Percentiles rank a stretch among this genome's conserved stretches.
These are phyloP conservation scores for Arvicanthis niloticus DNA, from an alignment of 2,113 vertebrate genomes.

Conservation along the genomic window DNA sequence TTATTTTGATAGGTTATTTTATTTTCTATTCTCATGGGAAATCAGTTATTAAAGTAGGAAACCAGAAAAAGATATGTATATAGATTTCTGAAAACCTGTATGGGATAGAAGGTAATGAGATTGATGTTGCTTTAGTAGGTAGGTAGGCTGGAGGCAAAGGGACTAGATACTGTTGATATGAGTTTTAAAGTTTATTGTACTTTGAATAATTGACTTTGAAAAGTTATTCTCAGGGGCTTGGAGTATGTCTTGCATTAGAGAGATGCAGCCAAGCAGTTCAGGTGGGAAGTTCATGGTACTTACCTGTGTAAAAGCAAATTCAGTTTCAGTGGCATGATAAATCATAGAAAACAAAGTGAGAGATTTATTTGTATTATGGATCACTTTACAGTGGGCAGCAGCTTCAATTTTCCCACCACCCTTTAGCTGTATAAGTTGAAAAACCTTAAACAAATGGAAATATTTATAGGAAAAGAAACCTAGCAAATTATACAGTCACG, in stretches of 20 bases:
- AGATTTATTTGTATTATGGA: not conserved
- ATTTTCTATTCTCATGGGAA: not conserved
- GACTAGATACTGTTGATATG: not conserved
- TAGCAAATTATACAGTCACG: not conserved
- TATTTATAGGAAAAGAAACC: not conserved
- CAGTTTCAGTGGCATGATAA: not conserved
- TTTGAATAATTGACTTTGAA: constrained; percentile 55
- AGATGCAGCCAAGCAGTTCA: not conserved
- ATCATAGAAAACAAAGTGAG: not conserved
- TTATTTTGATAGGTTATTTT: constrained; percentile 51
- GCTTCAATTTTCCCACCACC: not conserved
- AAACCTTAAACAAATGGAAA: not conserved
- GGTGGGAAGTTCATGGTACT: constrained; percentile 25
- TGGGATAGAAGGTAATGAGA: constrained; percentile 3
- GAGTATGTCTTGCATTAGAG: not conserved
- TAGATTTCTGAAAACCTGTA: not conserved
- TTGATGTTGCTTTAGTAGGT: constrained; percentile 1
- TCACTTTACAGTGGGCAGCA: not conserved
- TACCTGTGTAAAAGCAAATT: not conserved
- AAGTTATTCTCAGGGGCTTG: not conserved
- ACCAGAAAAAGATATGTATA: not conserved
- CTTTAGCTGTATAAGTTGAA: not conserved
- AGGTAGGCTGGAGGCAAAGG: constrained; percentile 19
- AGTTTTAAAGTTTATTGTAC: not conserved
- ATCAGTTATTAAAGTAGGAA: constrained; percentile 38